Conservation (phyloP, 92 coral and sea anemone species). For the Parazoanthus swiftii region DNA sequence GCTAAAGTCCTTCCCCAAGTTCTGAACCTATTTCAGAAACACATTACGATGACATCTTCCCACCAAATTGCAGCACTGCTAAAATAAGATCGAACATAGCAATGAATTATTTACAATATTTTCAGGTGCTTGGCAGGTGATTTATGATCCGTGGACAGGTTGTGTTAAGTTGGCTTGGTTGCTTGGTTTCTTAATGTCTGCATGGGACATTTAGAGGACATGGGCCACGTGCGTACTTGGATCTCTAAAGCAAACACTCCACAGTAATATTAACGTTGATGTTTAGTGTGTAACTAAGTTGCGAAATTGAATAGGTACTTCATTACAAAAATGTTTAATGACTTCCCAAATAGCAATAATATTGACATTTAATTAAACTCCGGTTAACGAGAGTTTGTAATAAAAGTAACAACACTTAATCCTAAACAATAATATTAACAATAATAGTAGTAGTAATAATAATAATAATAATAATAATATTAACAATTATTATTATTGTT, state of each 20-base stretch:
- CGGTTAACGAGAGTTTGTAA: neutral
- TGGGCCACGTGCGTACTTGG: too few species aligned
- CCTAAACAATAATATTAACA: neutral
- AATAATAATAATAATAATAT: too few species aligned
- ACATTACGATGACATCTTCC: slow-evolving; percentile 24
- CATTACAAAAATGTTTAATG: too few species aligned
- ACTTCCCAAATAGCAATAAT: neutral
- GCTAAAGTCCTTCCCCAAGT: neutral
- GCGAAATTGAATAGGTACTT: too few species aligned
- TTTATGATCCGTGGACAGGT: slow-evolving; percentile 16
- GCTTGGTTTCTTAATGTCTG: neutral
- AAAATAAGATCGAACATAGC: slow-evolving; percentile 14
- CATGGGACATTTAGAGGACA: too few species aligned
- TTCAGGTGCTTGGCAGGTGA: slow-evolving; percentile 40
- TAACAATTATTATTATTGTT: too few species aligned
- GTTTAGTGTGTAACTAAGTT: too few species aligned
- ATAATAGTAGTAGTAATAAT: too few species aligned
- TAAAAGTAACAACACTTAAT: too few species aligned
- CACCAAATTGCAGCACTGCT: slow-evolving; percentile 13
- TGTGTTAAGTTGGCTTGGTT: neutral
- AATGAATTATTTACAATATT: slow-evolving; percentile 10
- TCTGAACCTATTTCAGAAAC: neutral
- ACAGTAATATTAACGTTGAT: too few species aligned
- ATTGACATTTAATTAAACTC: neutral
- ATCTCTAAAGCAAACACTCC: too few species aligned